Base-by-base conservation (phyloP, 2,113 vertebrate species). In the Scophthalmus maximus region DNA sequence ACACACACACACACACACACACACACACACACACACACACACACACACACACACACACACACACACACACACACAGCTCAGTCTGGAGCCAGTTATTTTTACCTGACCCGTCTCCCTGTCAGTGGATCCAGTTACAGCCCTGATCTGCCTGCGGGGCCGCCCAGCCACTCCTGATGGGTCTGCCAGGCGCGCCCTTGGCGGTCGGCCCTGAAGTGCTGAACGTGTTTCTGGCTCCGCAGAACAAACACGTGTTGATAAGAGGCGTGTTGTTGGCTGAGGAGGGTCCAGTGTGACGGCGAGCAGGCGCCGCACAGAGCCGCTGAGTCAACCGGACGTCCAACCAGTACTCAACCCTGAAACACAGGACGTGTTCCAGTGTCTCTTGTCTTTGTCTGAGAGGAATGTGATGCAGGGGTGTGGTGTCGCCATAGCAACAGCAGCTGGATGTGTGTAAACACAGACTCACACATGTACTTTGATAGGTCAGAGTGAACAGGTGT, bases 61-160 rank as follows among this genome's bases (percentile, higher is more conserved):
- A 51, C 49, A 55, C 18, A 30, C 52, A 34, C 30, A 32, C 53
- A 34, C 29, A 36, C 5, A 11, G 1, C 0, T 2, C n/a, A 44
- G 34, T 52, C 34, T 46, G 20, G 12, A 17, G 15, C 2, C 25
- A 46, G 78, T 59, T 84, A 82, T 82, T 82, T 87, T 73, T 84
- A 84, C 75, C 55, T 32, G 65, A 71, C 69, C 56, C 6, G 75
- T 53, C 38, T 47, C 76, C n/a, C n/a, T n/a, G n/a, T n/a, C 67
- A 68, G 67, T 44, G 57, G 70, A 50, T 81, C 51, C 51, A 60
- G 70, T 85, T 88, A 76, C 82, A 7, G 0, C 14, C 34, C 34
- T 0, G 18, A 6, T 58, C 23, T 2, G 26, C 47, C 29, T 36
- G 51, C 25, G 7, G 47, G 64, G 60, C 47, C 52, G 80, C 76